Conservation (phyloP, 2,797 vertebrate species). For the Coilia nasus region DNA sequence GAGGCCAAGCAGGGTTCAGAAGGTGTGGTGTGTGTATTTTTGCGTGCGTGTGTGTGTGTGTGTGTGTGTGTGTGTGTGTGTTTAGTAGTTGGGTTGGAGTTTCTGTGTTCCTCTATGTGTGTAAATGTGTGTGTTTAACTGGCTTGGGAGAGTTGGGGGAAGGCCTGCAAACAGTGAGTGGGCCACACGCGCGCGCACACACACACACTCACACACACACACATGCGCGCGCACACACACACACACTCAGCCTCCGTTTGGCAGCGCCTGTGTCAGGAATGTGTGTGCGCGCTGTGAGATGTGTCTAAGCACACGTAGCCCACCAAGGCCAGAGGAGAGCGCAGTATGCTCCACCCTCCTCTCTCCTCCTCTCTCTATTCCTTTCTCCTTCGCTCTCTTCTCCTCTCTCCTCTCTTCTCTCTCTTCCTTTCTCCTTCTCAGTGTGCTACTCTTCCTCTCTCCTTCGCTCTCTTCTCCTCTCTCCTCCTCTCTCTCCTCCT, state of each 20-base stretch:
- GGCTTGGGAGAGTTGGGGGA: neutral
- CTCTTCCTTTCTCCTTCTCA: neutral
- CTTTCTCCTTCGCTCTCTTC: neutral
- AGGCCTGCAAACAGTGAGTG: neutral
- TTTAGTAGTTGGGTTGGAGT: neutral
- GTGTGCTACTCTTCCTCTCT: neutral
- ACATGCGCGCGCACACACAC: neutral
- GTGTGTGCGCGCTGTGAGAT: conserved; percentile 59
- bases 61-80: too few relatives aligned
- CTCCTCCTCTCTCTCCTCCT: neutral
- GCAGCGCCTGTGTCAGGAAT: conserved; percentile 59
- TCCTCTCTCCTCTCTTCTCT: neutral
- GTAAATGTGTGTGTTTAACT: neutral
- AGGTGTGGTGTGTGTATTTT: conserved; percentile 13
- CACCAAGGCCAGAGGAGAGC: conserved; percentile 26
- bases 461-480: neutral
- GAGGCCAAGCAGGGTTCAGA: neutral
- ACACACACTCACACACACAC: neutral
- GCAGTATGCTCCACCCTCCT: neutral
- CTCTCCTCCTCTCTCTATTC: neutral
- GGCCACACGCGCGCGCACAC: neutral
- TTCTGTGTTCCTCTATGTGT: neutral
- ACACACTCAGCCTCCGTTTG: neutral
- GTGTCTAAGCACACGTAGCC: conserved; percentile 58
- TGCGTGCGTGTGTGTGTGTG: neutral